Base-by-base conservation (phyloP, 2,797 vertebrate genomes). In the Meda fulgida region DNA sequence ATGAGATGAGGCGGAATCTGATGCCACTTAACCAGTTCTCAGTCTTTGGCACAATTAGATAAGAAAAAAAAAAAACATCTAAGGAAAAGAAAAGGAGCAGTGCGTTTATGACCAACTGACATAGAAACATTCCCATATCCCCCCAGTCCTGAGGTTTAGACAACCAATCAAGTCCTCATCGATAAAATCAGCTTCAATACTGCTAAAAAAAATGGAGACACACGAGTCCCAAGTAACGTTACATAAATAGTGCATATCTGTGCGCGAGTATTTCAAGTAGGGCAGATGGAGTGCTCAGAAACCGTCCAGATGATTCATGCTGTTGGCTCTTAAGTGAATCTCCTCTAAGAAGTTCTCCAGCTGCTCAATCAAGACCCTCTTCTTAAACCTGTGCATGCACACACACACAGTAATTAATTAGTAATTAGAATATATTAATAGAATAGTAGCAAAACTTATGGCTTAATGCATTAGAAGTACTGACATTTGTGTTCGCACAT, bases 361-460 rank as follows among this genome's bases (percentile, higher is more conserved):
- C 89, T 99, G 97, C 94, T 99, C 97, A 85, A 99, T 98, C 89
- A 99, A 95, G 94, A 99, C 97, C 46, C 97, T 93, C 90, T 98
- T 98, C 94, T 99, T 99, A 94, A 99, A 99, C 94, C 98, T 99
- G 92, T n/a, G 87, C 72, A 76, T 80, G 78, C 10, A 80, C 16
- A 55, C 34, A 83, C 31, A 58, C 14, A 26, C 31, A 71, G 9
- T 7, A 26, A 60, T 16, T 76, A 4, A 55, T 26, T 19, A 78
- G 31, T 7, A 70, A 31, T 13, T 3, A 31, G 4, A n/a, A 80
- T 73, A 0, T 19, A 53, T 31, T 31, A 78, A 78, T 19, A 65
- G 3, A 43, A 63, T 65, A 46, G 7, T 5, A 75, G 18, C 0
- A n/a, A n/a, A n/a, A n/a, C n/a, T 10, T 21, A 69, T 19, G 31